These are phyloP conservation scores for Corynorhinus townsendii DNA, from an alignment of 2,113 vertebrate genomes.

Conservation along the genomic window DNA sequence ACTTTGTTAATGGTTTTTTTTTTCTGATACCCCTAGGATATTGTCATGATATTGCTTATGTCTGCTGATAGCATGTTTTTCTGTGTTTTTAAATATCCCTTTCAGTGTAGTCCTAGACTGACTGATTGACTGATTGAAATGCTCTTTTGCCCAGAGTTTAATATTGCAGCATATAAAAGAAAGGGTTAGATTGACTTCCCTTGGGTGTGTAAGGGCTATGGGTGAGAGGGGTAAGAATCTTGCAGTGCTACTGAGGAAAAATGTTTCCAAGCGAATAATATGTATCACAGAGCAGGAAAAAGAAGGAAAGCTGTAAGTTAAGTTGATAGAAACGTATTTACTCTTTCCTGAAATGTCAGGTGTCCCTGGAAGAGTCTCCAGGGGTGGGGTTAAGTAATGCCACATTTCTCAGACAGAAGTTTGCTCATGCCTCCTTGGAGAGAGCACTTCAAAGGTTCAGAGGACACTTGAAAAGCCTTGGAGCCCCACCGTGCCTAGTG, in stretches of 20 bases:
- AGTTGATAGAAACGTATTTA: background rate
- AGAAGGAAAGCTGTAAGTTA: background rate
- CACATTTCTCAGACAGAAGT: background rate
- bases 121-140: background rate
- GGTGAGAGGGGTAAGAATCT: background rate
- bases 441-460: constrained; percentile 17
- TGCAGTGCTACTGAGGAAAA: background rate
- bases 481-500: background rate
- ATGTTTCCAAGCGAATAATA: background rate
- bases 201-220: background rate
- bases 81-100: background rate
- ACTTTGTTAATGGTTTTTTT: background rate
- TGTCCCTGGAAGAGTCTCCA: background rate
- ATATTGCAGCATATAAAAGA: background rate
- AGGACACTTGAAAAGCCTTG: background rate
- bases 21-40: background rate
- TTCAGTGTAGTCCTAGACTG: background rate
- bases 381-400: background rate
- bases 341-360: background rate
- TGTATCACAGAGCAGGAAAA: background rate
- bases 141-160: background rate
- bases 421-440: background rate
- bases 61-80: background rate
- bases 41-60: background rate
- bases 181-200: background rate